phyloP scores from a whole-genome alignment of 2,888 invertebrate genomes.

The Marasmarcha lunaedactyla region DNA sequence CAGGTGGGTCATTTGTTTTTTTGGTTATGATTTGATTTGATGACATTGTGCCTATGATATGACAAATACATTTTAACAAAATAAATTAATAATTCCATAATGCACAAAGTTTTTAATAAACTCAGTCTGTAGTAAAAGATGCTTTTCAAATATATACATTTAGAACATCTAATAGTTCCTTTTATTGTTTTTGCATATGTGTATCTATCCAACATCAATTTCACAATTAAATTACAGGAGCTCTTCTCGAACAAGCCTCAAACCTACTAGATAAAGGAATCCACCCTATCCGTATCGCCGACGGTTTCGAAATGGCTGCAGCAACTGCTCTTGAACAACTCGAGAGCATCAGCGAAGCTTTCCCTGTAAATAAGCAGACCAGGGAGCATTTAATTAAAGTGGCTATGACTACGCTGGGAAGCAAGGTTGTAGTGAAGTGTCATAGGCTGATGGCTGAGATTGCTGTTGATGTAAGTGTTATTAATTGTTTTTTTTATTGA shows the following conservation, averaged over 20 bases:
- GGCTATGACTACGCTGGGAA: constrained; percentile 98
- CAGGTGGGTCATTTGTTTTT: constrained; percentile 45
- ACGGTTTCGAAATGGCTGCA: constrained; percentile 98
- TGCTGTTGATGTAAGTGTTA: constrained; percentile 78
- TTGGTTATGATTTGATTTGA: no score
- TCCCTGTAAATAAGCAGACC: constrained; percentile 86
- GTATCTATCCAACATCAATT: no score
- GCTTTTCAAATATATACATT: no score
- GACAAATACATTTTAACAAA: no score
- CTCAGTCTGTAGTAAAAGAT: no score
- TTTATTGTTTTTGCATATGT: no score
- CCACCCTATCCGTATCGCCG: constrained; percentile 98
- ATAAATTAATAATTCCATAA: no score
- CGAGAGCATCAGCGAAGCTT: constrained; percentile 89
- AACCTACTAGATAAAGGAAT: constrained; percentile 94
- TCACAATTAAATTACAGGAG: constrained; percentile 75
- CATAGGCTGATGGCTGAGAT: constrained; percentile 98
- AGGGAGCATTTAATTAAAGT: constrained; percentile 91
- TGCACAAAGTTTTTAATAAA: no score
- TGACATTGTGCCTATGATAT: no score
- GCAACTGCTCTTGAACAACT: constrained; percentile 87
- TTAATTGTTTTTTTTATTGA: background rate
- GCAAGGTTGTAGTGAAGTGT: constrained; percentile 98
- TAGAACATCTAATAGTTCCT: no score
- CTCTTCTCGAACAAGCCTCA: constrained; percentile 95